Conservation (phyloP, 2,888 invertebrate species). For the Cistogaster globosa region DNA sequence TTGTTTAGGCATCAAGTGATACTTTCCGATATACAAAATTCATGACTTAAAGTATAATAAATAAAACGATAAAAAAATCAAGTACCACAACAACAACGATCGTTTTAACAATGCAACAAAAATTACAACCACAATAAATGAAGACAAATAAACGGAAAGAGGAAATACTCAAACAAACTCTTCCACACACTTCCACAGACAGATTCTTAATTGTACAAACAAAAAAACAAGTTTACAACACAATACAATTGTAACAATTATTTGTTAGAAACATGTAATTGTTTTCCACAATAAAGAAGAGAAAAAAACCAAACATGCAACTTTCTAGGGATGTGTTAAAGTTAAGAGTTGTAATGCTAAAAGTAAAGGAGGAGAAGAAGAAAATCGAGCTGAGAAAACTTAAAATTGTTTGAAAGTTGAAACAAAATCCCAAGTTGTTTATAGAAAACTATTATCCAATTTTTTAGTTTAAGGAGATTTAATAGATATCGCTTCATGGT, state of each 20-base stretch:
- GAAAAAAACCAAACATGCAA: neutral
- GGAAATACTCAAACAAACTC: conserved; percentile 43
- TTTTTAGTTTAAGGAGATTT: conserved; percentile 27
- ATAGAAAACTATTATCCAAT: conserved; percentile 20
- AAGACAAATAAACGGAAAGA: conserved; percentile 38
- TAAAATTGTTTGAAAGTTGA: conserved; percentile 18
- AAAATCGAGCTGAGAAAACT: conserved; percentile 33
- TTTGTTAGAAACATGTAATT: conserved; percentile 66
- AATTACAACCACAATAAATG: conserved; percentile 42
- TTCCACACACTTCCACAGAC: conserved; percentile 25
- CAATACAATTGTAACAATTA: conserved; percentile 60
- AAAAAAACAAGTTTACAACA: conserved; percentile 9
- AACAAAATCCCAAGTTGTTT: conserved; percentile 36
- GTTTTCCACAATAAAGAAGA: conserved; percentile 50
- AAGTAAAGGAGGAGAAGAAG: neutral
- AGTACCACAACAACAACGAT: conserved; percentile 13
- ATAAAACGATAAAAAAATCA: conserved; percentile 51
- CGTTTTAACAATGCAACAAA: conserved; percentile 39
- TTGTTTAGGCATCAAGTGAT: conserved; percentile 66
- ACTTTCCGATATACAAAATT: conserved; percentile 47
- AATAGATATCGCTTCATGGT: conserved; percentile 39
- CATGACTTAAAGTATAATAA: conserved; percentile 56
- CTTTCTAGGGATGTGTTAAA: conserved; percentile 45
- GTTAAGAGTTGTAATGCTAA: conserved; percentile 4
- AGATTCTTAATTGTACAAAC: conserved; percentile 12